Evolutionary conservation across 2,888 invertebrate species (phyloP).

Genomic region (Thalpophila matura): DNA sequence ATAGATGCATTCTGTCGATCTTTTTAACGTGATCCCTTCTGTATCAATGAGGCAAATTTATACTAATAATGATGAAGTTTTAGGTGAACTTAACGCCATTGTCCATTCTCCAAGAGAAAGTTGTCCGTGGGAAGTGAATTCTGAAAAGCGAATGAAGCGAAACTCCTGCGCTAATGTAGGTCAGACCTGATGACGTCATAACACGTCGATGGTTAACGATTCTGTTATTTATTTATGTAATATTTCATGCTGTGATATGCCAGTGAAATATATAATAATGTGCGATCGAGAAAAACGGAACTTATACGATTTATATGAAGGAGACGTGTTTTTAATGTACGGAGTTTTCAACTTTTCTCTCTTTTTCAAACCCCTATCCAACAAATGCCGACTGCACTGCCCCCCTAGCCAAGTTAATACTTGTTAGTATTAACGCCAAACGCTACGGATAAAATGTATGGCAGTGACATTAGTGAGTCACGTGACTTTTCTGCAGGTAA

Average conservation of each 20-base stretch:
- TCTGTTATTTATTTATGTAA: constrained; percentile 15
- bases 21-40: too few species aligned
- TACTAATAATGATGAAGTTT: not conserved
- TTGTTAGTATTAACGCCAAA: too few species aligned
- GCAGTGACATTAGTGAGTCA: too few species aligned
- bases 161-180: constrained; percentile 49
- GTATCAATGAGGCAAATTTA: not conserved
- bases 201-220: not conserved
- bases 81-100: constrained; percentile 17
- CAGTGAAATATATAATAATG: constrained; percentile 3
- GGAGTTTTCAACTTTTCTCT: not conserved
- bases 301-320: not conserved
- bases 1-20: too few species aligned
- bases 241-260: not conserved
- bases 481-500: too few species aligned
- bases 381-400: too few species aligned
- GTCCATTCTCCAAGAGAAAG: constrained; percentile 42
- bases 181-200: constrained; percentile 35
- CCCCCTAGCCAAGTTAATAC: too few species aligned
- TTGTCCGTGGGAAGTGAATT: constrained; percentile 42
- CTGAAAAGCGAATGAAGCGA: constrained; percentile 44
- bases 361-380: not conserved
- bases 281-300: not conserved
- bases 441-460: too few species aligned
- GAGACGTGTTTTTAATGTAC: not conserved